Conservation (phyloP, 2,797 vertebrate species). For the Halcyon chelicuti region DNA sequence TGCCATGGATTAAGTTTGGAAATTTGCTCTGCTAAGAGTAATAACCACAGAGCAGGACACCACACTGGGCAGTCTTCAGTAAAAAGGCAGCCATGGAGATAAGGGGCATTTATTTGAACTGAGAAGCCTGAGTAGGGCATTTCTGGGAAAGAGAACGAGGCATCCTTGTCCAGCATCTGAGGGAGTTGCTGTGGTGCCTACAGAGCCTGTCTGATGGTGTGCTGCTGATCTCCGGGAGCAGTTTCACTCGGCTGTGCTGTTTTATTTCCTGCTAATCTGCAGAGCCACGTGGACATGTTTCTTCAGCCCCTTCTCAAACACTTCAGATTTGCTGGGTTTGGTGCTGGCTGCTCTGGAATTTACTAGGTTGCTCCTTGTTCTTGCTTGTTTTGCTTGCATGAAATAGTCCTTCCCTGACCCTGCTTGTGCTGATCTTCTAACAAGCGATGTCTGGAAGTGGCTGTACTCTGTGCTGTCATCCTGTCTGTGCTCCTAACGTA, state of each 20-base stretch:
- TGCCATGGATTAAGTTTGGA: not conserved
- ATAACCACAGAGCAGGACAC: not conserved
- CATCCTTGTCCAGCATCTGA: accelerated
- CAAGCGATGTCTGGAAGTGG: constrained; percentile 25
- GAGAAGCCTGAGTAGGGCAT: not conserved
- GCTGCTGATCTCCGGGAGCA: not conserved
- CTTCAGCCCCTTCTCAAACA: not conserved
- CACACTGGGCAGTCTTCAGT: not conserved
- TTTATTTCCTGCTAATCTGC: not conserved
- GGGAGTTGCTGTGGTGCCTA: not conserved
- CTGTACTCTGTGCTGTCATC: constrained; percentile 21
- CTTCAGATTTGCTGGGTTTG: not conserved
- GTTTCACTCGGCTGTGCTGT: not conserved
- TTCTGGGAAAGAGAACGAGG: not conserved
- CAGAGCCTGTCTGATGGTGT: not conserved
- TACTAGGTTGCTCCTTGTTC: not conserved
- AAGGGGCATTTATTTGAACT: not conserved
- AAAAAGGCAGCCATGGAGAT: not conserved
- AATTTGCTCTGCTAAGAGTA: not conserved
- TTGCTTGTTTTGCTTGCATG: not conserved
- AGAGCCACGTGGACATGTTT: not conserved
- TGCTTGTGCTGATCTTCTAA: not conserved
- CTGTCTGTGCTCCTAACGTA: not conserved
- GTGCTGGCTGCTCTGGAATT: not conserved
- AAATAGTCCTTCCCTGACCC: constrained; percentile 23